These are phyloP conservation scores for Poeciliopsis turrubarensis DNA, from an alignment of 2,113 vertebrate species.

Conservation along the genomic window DNA sequence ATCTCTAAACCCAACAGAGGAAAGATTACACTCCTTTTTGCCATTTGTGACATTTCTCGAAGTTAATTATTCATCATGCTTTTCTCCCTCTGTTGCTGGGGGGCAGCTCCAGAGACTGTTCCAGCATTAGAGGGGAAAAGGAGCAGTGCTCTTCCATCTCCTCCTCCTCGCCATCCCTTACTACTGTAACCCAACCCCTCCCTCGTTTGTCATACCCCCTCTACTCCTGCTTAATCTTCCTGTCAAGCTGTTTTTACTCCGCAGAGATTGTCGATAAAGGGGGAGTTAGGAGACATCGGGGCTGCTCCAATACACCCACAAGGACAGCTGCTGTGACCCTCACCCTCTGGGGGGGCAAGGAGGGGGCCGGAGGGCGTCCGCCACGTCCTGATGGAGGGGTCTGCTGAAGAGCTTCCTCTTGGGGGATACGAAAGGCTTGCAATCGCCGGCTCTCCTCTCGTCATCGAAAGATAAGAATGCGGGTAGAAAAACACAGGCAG, in stretches of 20 bases:
- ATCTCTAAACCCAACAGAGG: constrained; percentile 68
- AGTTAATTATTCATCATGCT: constrained; percentile 81
- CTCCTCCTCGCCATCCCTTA: constrained; percentile 33
- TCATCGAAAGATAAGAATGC: constrained; percentile 54
- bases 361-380: too few relatives aligned
- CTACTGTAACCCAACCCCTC: constrained; percentile 50
- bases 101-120: constrained; percentile 68
- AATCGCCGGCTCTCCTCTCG: constrained; percentile 29
- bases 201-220: constrained; percentile 3
- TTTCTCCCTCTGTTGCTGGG: constrained; percentile 72
- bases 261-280: constrained; percentile 14
- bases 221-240: constrained; percentile 43
- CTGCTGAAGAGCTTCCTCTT: constrained; percentile 39
- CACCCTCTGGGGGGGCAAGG: constrained; percentile 9
- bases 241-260: constrained; percentile 41
- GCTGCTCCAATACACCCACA: constrained; percentile 26
- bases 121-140: constrained; percentile 49
- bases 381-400: constrained; percentile 17
- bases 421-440: constrained; percentile 42
- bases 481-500: constrained; percentile 55
- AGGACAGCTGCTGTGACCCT: constrained; percentile 30
- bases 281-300: neutral
- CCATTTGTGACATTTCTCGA: constrained; percentile 74
- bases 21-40: constrained; percentile 73
- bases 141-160: constrained; percentile 54